Percentiles rank a stretch among this genome's conserved stretches.
These are phyloP conservation scores for Uromys caudimaculatus DNA, from an alignment of 2,797 vertebrate species.

Conservation along the genomic window DNA sequence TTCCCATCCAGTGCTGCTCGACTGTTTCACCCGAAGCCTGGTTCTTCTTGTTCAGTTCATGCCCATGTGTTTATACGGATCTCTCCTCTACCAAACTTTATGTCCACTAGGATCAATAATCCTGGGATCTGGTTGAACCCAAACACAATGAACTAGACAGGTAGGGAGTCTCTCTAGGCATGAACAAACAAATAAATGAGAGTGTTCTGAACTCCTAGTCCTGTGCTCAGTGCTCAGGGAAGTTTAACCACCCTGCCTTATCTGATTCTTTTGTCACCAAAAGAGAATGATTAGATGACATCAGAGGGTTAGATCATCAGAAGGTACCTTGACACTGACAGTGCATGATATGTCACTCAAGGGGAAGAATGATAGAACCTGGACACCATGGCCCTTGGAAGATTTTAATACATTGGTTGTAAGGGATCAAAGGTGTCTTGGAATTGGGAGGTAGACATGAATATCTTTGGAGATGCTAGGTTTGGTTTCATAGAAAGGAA, in stretches of 20 bases:
- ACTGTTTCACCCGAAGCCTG: background rate
- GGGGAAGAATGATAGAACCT: background rate
- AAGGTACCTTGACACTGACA: background rate
- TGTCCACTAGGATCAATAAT: accelerated
- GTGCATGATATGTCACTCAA: accelerated
- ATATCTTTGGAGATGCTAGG: background rate
- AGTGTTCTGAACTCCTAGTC: background rate
- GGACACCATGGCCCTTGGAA: background rate
- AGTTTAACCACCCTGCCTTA: background rate
- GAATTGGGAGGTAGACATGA: background rate
- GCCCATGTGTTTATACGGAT: background rate
- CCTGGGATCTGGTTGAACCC: background rate
- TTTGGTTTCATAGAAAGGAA: background rate
- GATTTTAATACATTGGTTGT: background rate
- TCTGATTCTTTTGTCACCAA: background rate
- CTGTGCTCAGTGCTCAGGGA: background rate
- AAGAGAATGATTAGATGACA: background rate
- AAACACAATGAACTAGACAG: background rate
- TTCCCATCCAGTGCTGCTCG: background rate
- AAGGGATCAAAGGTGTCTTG: background rate
- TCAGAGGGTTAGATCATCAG: background rate
- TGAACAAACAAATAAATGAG: background rate
- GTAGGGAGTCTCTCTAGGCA: too few relatives aligned
- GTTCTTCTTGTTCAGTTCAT: background rate
- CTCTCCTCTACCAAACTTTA: background rate